A percentile compares a stretch with the other conserved stretches of the same genome.
Conservation (phyloP, 2,797 vertebrate genomes). For the Liparis tanakae region DNA sequence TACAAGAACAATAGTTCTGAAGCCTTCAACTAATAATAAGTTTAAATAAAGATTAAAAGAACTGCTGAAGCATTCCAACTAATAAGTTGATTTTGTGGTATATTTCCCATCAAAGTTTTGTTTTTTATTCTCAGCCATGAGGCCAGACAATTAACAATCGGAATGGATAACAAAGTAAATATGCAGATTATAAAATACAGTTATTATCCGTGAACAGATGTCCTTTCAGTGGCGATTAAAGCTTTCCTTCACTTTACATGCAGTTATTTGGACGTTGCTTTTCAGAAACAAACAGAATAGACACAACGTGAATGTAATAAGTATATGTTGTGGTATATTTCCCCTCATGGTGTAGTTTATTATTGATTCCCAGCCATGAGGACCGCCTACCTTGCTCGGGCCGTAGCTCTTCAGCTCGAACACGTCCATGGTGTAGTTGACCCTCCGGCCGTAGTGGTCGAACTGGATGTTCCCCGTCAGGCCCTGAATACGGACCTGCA, state of each 20-base stretch:
- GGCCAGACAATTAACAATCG: neutral
- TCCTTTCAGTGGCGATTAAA: neutral
- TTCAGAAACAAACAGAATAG: neutral
- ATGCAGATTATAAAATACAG: neutral
- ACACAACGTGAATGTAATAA: neutral
- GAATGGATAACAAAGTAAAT: conserved; percentile 13
- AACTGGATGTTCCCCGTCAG: conserved; percentile 98
- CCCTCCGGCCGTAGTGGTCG: conserved; percentile 95
- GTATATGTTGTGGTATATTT: neutral
- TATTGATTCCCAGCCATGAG: neutral
- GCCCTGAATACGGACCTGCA: conserved; percentile 96
- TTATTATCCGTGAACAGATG: conserved; percentile 6
- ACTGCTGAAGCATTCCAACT: too few relatives aligned
- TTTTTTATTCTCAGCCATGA: too few relatives aligned
- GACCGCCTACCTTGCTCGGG: conserved; percentile 89
- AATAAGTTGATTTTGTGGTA: too few relatives aligned
- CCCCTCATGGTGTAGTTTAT: neutral
- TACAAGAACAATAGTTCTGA: too few relatives aligned
- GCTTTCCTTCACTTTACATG: neutral
- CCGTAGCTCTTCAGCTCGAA: conserved; percentile 96
- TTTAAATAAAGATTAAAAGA: too few relatives aligned
- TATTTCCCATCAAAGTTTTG: too few relatives aligned
- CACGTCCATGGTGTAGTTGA: conserved; percentile 98
- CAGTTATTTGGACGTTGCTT: neutral
- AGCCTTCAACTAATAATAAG: too few relatives aligned